Percentiles rank a stretch among this genome's conserved stretches.
phyloP scores from a whole-genome alignment of 2,113 vertebrate genomes.

The Hippopotamus amphibius region DNA sequence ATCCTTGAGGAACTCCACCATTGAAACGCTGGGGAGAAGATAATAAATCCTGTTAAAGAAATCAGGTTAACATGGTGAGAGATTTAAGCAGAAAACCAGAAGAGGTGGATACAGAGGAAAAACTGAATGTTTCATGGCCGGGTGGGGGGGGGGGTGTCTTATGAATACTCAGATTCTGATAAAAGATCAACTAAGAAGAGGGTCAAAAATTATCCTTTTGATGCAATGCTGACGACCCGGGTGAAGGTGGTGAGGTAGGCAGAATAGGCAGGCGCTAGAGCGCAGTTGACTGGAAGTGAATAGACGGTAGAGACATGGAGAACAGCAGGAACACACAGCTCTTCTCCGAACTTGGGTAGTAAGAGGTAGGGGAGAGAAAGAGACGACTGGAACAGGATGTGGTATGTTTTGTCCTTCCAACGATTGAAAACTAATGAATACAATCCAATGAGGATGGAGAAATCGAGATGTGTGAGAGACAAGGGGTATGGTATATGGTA shows the following conservation, averaged over 20 bases:
- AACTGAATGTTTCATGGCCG: background rate
- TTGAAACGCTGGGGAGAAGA: background rate
- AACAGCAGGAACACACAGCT: background rate
- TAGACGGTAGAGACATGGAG: background rate
- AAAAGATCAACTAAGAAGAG: background rate
- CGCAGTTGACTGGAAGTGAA: background rate
- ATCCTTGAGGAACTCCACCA: background rate
- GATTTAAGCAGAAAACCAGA: background rate
- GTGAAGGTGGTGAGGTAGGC: fast-evolving
- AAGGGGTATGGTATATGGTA: background rate
- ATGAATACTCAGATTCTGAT: background rate
- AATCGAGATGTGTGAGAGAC: background rate
- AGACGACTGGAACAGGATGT: background rate
- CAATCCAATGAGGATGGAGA: background rate
- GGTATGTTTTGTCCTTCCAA: background rate
- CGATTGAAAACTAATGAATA: background rate
- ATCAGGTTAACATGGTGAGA: background rate
- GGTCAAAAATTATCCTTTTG: background rate
- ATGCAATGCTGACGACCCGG: background rate
- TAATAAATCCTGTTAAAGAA: background rate
- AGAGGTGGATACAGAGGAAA: background rate
- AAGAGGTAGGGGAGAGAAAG: background rate
- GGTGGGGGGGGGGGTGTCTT: background rate
- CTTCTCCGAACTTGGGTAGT: background rate
- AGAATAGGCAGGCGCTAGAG: background rate